phyloP scores from a whole-genome alignment of 2,888 invertebrate species.

The Hydropsyche betteni region DNA sequence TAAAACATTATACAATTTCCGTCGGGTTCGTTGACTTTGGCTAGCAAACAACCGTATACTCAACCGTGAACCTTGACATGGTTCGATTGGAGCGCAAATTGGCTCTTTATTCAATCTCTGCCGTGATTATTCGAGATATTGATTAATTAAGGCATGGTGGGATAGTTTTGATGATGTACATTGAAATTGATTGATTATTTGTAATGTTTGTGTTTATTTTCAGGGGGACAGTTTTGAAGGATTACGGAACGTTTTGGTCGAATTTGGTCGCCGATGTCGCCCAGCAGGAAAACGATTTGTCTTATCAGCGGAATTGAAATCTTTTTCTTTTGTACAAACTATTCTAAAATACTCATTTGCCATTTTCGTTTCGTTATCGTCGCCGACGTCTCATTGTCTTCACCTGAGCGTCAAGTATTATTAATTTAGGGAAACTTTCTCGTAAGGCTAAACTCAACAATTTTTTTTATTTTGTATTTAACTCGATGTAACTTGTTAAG shows the following conservation, averaged over 20 bases:
- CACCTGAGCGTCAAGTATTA: slow-evolving; percentile 1
- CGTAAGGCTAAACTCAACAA: background rate
- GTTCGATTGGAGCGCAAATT: slow-evolving; percentile 41
- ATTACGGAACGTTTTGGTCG: slow-evolving; percentile 80
- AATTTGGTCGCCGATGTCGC: slow-evolving; percentile 66
- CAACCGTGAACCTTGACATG: slow-evolving; percentile 38
- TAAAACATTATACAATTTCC: slow-evolving; percentile 35
- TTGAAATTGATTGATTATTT: too few species aligned
- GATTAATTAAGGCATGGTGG: too few species aligned
- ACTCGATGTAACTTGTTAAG: too few species aligned
- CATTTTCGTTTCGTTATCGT: slow-evolving; percentile 3
- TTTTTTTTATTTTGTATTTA: background rate
- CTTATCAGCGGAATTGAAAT: background rate
- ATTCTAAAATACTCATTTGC: background rate
- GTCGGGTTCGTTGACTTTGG: slow-evolving; percentile 37
- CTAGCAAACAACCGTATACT: background rate
- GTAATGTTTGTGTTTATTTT: slow-evolving; percentile 55
- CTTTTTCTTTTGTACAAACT: slow-evolving; percentile 10
- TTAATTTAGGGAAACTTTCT: slow-evolving; percentile 7
- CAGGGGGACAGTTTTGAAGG: slow-evolving; percentile 80
- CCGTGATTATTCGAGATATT: background rate
- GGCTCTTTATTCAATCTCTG: slow-evolving; percentile 29
- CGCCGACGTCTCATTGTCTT: background rate
- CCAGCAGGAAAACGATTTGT: slow-evolving; percentile 38
- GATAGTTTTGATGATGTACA: too few species aligned